Conservation (phyloP, 2,797 vertebrate genomes). For the Scyliorhinus canicula region DNA sequence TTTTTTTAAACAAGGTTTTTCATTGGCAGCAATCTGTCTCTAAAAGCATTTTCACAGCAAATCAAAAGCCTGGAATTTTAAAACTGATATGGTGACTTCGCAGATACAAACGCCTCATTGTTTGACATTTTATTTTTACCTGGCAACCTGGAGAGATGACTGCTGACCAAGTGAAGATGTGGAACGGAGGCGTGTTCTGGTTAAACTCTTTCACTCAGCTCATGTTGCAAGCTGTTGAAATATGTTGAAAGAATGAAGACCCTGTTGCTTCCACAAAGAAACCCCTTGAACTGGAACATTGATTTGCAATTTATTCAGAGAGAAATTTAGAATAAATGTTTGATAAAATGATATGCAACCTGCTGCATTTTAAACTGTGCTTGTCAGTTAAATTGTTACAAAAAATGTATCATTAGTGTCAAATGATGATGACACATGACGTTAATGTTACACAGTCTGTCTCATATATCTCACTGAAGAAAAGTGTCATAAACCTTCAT, state of each 20-base stretch:
- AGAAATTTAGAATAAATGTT: neutral
- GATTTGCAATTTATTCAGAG: neutral
- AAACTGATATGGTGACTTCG: neutral
- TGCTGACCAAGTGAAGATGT: neutral
- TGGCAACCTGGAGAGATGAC: neutral
- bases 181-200: too few relatives aligned
- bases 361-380: neutral
- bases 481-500: neutral
- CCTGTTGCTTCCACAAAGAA: neutral
- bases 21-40: neutral
- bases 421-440: conserved; percentile 10
- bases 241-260: neutral
- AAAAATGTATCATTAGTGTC: neutral
- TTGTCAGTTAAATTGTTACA: neutral
- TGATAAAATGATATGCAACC: neutral
- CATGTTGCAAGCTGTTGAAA: neutral
- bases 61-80: neutral
- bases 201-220: neutral
- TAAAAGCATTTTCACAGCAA: neutral
- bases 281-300: neutral
- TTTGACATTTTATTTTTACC: neutral
- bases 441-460: neutral
- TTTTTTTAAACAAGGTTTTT: neutral
- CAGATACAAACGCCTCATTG: neutral
- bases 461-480: neutral